phyloP scores from a whole-genome alignment of 2,797 vertebrate species.

The Agapornis canus region DNA sequence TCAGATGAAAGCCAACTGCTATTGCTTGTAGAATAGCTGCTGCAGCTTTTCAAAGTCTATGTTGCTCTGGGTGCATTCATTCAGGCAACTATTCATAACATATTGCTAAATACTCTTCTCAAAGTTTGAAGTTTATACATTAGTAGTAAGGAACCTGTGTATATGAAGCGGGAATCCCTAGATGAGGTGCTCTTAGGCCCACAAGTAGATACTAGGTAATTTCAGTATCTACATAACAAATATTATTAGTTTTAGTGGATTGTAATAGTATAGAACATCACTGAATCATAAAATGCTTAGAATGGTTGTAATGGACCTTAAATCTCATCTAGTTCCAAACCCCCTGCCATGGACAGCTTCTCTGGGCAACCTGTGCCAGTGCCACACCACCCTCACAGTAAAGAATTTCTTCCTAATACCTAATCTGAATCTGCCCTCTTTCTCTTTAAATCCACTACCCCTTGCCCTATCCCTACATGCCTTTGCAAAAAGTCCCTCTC shows the following conservation, averaged over 20 bases:
- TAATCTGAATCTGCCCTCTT: background rate
- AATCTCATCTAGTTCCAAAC: background rate
- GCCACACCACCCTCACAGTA: background rate
- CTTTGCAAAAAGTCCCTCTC: background rate
- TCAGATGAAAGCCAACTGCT: accelerated
- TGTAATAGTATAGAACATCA: background rate
- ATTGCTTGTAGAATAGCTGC: background rate
- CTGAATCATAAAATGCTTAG: background rate
- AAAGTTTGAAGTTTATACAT: background rate
- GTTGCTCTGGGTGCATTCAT: background rate
- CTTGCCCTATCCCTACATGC: background rate
- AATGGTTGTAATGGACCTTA: background rate
- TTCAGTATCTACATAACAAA: background rate
- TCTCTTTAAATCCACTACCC: background rate
- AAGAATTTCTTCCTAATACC: background rate
- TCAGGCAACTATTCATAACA: background rate
- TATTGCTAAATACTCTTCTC: background rate
- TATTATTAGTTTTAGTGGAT: background rate
- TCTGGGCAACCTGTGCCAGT: background rate
- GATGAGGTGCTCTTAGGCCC: background rate
- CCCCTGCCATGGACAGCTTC: background rate
- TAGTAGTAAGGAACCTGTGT: background rate
- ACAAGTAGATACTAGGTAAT: background rate
- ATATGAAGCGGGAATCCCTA: background rate
- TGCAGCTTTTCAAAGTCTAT: background rate